Evolutionary conservation across 2,113 vertebrate genomes (phyloP), one percentile per base, ranked within the genome.

Genomic region (Ia io): DNA sequence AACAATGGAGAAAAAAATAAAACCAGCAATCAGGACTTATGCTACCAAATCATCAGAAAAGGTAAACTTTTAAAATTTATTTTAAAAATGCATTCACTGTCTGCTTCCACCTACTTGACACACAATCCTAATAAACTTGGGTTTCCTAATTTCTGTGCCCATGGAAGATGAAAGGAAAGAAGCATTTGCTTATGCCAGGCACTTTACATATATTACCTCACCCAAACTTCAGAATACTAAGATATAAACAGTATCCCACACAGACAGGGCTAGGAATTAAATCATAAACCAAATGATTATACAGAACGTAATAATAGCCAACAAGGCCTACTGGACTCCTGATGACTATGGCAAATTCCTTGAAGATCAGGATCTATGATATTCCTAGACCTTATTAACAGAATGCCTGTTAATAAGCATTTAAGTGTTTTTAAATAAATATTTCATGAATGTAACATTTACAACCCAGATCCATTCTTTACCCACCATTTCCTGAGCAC

Each of bases 401-500:
- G 91, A 91, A 96, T 51, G 35, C 11, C 49, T 87, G 2, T 84
- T 7, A 91, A 67, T 49, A 94, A 78, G 44, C 70, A 61, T 84
- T 59, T 32, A 92, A 86, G 13, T n/a, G 69, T 53, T 92, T 92
- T 94, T 70, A 90, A 92, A 90, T 61, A 88, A 87, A 56, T 80
- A 96, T 49, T 63, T 92, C 16, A 49, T 42, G 49, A 93, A n/a
- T 87, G 35, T 49, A 87, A 90, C 22, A 94, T 77, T 71, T 94
- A 86, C 14, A 94, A 25, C 7, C 9, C 18, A 14, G 25, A 74
- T 17, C 88, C 49, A 67, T 67, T 61, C 53, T 67, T 96, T 91
- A 82, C 49, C 74, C 40, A 84, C 42, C 73, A 93, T 70, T 93
- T 95, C 59, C 87, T 89, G 51, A 77, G 61, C 12, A 82, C 32